phyloP scores from a whole-genome alignment of 2,113 vertebrate genomes.

The Sceloporus undulatus region DNA sequence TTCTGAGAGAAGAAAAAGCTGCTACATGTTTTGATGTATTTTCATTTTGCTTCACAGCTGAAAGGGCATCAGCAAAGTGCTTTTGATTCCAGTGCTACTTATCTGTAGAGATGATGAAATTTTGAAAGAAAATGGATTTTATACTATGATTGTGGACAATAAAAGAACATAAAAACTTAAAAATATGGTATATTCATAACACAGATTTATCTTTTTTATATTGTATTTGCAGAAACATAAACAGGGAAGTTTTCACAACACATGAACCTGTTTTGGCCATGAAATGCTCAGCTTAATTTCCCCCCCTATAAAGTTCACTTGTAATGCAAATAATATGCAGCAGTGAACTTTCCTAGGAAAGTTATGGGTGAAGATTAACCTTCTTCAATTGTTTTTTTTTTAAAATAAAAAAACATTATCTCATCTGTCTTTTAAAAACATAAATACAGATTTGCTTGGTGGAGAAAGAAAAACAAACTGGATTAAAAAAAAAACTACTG shows the following conservation, averaged over 20 bases:
- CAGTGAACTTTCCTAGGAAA: background rate
- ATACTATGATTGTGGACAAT: conserved; percentile 6
- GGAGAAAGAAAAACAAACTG: conserved; percentile 19
- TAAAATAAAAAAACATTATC: background rate
- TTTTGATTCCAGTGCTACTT: no score
- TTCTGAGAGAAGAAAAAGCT: background rate
- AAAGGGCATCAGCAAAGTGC: conserved; percentile 1
- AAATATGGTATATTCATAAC: background rate
- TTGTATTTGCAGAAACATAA: conserved; percentile 25
- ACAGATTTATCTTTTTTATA: background rate
- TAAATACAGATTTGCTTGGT: conserved; percentile 27
- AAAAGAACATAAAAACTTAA: conserved; percentile 1
- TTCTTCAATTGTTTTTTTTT: conserved; percentile 17
- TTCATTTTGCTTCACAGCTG: conserved; percentile 30
- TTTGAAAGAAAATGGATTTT: conserved; percentile 26
- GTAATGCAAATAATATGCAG: conserved; percentile 41
- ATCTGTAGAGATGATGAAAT: conserved; percentile 35
- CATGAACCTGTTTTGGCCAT: conserved; percentile 20
- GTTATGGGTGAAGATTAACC: conserved; percentile 20
- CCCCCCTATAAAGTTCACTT: conserved; percentile 11
- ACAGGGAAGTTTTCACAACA: background rate
- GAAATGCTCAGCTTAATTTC: conserved; percentile 42
- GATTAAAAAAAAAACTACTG: conserved; percentile 18
- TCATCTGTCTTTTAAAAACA: conserved; percentile 26
- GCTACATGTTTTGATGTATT: conserved; percentile 8